Conservation (phyloP, 2,113 vertebrate genomes). For the Mastomys coucha region DNA sequence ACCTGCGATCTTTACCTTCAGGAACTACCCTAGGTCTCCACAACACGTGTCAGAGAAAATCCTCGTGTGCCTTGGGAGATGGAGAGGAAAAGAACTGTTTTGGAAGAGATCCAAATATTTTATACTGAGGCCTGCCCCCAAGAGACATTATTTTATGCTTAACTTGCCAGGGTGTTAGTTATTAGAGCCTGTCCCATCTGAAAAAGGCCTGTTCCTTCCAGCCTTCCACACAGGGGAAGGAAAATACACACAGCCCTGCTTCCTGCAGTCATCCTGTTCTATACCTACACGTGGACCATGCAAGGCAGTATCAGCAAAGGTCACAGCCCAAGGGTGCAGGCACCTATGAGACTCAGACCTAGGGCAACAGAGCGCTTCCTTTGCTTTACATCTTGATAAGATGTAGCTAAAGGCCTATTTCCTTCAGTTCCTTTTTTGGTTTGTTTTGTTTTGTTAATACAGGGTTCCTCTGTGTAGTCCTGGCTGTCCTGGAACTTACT, state of each 20-base stretch:
- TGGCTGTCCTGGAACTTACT: not conserved
- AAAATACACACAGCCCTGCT: rapidly evolving
- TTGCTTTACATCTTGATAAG: not conserved
- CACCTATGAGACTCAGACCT: too few relatives aligned
- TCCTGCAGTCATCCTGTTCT: not conserved
- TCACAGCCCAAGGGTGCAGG: not conserved
- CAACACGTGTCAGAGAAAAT: not conserved
- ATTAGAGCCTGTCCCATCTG: not conserved
- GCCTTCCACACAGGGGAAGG: not conserved
- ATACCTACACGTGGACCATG: too few relatives aligned
- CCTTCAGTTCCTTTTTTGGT: not conserved
- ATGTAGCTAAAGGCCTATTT: not conserved
- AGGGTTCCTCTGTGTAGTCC: not conserved
- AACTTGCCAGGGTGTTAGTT: not conserved
- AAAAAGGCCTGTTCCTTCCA: not conserved
- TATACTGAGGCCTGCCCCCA: not conserved
- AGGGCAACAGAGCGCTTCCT: not conserved
- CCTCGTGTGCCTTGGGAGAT: not conserved
- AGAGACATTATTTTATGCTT: not conserved
- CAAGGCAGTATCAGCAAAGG: not conserved
- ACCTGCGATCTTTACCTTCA: not conserved
- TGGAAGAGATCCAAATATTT: not conserved
- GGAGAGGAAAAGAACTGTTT: not conserved
- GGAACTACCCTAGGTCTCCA: not conserved
- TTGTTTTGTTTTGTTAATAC: not conserved